Conservation (phyloP, 2,113 vertebrate genomes). For the Platanista minor region DNA sequence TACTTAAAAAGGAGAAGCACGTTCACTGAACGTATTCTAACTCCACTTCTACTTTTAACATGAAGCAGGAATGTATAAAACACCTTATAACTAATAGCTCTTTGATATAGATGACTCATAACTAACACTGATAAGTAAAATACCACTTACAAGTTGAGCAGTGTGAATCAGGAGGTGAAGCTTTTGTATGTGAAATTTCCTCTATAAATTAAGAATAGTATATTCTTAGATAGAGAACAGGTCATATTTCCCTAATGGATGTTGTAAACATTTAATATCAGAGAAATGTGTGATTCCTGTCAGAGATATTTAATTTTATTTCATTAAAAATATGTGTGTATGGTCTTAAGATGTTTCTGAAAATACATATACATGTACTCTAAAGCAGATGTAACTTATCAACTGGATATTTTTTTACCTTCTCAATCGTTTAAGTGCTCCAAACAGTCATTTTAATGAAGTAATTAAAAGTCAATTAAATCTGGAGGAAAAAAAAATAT, state of each 20-base stretch:
- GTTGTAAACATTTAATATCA: neutral
- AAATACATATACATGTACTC: neutral
- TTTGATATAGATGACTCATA: conserved; percentile 41
- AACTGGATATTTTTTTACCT: neutral
- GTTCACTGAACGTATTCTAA: neutral
- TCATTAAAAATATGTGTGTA: conserved; percentile 20
- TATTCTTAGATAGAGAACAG: neutral
- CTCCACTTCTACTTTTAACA: neutral
- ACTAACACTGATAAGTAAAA: neutral
- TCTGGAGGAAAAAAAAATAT: neutral
- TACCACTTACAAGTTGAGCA: neutral
- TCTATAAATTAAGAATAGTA: conserved; percentile 5
- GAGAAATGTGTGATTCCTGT: neutral
- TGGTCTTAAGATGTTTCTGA: neutral
- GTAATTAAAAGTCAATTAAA: neutral
- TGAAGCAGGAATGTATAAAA: conserved; percentile 1
- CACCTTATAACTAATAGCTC: neutral
- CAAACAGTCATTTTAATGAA: neutral
- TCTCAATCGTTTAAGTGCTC: neutral
- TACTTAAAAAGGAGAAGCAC: neutral
- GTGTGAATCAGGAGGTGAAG: conserved; percentile 33
- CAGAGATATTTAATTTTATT: neutral
- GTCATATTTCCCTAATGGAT: neutral
- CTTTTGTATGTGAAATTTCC: neutral
- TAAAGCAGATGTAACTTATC: neutral